These are phyloP conservation scores for Yponomeuta plumbellus DNA, from an alignment of 2,888 invertebrate species.

Conservation along the genomic window DNA sequence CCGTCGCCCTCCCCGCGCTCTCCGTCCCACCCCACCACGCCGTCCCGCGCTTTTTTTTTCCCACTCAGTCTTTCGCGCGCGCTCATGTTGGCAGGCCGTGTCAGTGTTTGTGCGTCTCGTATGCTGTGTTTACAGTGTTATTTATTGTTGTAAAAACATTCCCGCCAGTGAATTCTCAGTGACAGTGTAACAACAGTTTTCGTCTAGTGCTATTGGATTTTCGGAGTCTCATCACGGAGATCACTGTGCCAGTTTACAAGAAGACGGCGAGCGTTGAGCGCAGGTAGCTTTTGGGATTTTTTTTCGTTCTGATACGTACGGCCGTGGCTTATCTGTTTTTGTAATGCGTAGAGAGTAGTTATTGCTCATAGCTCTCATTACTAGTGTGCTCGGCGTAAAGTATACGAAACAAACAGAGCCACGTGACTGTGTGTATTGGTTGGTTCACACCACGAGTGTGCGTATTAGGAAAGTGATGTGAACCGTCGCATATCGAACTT, in stretches of 20 bases:
- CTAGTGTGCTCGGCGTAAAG: neutral
- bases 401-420: slow-evolving; percentile 46
- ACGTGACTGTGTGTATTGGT: slow-evolving; percentile 54
- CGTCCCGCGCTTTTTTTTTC: slow-evolving; percentile 20
- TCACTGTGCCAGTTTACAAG: slow-evolving; percentile 35
- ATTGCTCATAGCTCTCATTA: neutral
- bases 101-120: slow-evolving; percentile 39
- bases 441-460: no score
- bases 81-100: slow-evolving; percentile 43
- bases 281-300: slow-evolving; percentile 61
- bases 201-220: slow-evolving; percentile 38
- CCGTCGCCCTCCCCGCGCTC: slow-evolving; percentile 31
- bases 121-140: slow-evolving; percentile 64
- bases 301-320: slow-evolving; percentile 51
- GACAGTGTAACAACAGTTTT: slow-evolving; percentile 42
- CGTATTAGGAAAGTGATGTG: no score
- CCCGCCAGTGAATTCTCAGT: slow-evolving; percentile 49
- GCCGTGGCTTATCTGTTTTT: slow-evolving; percentile 41
- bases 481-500: no score
- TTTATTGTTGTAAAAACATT: slow-evolving; percentile 45
- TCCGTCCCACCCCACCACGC: slow-evolving; percentile 16
- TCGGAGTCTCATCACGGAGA: slow-evolving; percentile 3
- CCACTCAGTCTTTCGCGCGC: slow-evolving; percentile 65
- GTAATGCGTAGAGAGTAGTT: slow-evolving; percentile 22
- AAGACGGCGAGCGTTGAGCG: slow-evolving; percentile 63